Base-by-base conservation (phyloP, 2,888 invertebrate genomes). In the Cistogaster globosa region DNA sequence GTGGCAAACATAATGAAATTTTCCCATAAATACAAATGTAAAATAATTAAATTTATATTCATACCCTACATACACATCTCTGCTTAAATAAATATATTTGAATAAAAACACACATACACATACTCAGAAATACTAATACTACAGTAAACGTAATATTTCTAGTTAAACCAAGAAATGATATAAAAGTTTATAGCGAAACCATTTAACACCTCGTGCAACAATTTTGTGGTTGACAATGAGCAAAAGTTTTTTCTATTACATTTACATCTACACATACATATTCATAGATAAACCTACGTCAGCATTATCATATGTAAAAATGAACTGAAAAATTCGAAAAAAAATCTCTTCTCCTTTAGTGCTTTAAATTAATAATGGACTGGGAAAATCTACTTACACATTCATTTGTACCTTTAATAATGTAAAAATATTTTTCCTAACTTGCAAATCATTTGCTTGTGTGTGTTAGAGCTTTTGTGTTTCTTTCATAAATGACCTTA, bases 171-270 rank as follows among this genome's bases (percentile, higher is more conserved):
- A 87, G 71, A 74, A 71, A 67, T 79, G 78, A 65, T 79, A 82
- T 85, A 82, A 85, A 85, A 82, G 78, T 85, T 82, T 85, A 85
- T 85, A 82, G 77, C 78, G 85, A 78, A 88, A 82, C 85, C 91
- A 90, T 91, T 91, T 90, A 91, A 90, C 91, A 91, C 91, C 91
- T 91, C 91, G 89, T 89, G 90, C 91, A 91, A 89, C 90, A 90
- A 91, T 90, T 91, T 90, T 91, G 91, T 87, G 91, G 91, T 90
- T 89, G 90, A 90, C 91, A 91, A 90, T 90, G 89, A 88, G 90
- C 84, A 86, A 86, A 87, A 84, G 83, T 84, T 83, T 82, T n/a
- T 60, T 75, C 36, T 32, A 6, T 20, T 12, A 22, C 67, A 18
- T n/a, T n/a, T 32, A 45, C 32, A 53, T 36, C 18, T 16, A 45